Evolutionary conservation across 2,113 vertebrate species (phyloP).

Genomic region (Spilogale gracilis): DNA sequence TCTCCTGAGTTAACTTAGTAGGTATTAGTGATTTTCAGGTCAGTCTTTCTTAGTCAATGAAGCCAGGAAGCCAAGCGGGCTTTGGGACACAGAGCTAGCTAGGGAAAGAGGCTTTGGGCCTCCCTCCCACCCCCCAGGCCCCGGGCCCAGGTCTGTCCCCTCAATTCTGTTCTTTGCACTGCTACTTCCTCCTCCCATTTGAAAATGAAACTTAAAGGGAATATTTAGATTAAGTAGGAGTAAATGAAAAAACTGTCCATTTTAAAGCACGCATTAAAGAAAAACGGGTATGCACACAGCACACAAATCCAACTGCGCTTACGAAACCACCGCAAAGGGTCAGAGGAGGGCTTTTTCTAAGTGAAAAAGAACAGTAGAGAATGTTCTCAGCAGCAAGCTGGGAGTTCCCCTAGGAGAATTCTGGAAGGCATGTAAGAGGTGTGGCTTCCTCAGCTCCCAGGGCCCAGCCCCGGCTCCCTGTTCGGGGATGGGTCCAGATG

Average conservation of each 20-base stretch:
- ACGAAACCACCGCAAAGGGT: neutral
- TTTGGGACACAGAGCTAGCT: neutral
- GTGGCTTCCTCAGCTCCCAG: neutral
- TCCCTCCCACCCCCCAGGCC: too few relatives aligned
- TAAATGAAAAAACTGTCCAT: neutral
- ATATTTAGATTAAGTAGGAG: neutral
- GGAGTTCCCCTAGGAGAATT: neutral
- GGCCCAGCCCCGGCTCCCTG: neutral
- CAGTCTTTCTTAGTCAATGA: neutral
- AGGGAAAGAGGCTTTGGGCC: too few relatives aligned
- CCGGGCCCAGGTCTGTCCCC: accelerated
- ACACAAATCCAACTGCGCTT: neutral
- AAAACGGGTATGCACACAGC: neutral
- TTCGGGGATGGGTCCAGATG: neutral
- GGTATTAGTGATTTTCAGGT: neutral
- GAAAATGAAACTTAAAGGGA: neutral
- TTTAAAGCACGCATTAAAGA: neutral
- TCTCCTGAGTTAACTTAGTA: neutral
- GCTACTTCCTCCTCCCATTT: neutral
- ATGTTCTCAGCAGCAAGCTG: neutral
- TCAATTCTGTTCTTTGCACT: too few relatives aligned
- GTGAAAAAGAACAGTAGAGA: neutral
- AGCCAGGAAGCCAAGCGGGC: neutral
- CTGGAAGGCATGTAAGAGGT: neutral
- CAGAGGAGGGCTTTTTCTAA: neutral